phyloP scores from a whole-genome alignment of 2,888 invertebrate species.

The Andrena bucephala region DNA sequence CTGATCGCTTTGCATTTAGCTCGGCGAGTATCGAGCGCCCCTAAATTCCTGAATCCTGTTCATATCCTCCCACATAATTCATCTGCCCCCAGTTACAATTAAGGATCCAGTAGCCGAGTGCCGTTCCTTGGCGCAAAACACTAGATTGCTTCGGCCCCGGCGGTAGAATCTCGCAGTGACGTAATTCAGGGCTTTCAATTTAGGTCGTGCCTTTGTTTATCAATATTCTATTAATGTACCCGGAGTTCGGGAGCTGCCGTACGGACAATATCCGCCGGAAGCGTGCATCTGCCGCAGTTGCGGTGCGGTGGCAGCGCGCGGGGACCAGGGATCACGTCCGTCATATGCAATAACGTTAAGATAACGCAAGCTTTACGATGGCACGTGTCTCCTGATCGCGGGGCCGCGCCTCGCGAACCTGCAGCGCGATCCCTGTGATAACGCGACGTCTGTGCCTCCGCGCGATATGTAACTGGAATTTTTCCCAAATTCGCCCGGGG shows the following conservation, averaged over 20 bases:
- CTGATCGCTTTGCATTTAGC: no score
- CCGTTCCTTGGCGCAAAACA: neutral
- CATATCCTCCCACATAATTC: no score
- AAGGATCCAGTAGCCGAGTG: neutral
- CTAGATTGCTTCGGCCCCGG: no score
- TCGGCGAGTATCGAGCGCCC: no score
- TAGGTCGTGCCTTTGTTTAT: constrained; percentile 37
- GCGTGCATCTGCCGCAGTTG: constrained; percentile 55
- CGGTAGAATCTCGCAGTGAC: neutral
- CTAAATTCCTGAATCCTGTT: neutral
- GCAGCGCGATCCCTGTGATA: constrained; percentile 45
- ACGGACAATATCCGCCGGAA: constrained; percentile 55
- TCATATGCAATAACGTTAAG: constrained; percentile 80
- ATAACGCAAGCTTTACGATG: constrained; percentile 76
- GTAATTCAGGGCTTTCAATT: constrained; percentile 22
- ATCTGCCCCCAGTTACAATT: no score
- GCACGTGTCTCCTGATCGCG: constrained; percentile 67
- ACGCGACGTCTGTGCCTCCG: constrained; percentile 17
- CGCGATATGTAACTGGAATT: constrained; percentile 3
- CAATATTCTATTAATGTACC: constrained; percentile 54
- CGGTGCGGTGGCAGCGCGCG: constrained; percentile 17
- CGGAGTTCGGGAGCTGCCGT: constrained; percentile 33
- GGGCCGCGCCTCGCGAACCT: constrained; percentile 43
- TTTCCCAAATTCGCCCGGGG: neutral
- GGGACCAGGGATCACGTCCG: constrained; percentile 73